These are phyloP conservation scores for Dicycla oo DNA, from an alignment of 2,888 invertebrate genomes.

Conservation along the genomic window DNA sequence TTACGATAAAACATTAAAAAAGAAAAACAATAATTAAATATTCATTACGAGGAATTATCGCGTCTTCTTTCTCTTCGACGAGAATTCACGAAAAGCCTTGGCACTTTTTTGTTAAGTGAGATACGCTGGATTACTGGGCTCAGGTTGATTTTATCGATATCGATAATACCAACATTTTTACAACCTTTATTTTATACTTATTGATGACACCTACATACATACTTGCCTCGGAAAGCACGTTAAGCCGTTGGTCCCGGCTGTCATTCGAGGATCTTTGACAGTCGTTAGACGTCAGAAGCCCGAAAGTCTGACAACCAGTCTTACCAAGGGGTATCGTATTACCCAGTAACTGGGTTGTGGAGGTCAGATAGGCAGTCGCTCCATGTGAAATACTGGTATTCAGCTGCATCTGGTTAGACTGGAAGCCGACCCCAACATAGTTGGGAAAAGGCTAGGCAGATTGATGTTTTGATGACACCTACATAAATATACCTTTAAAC, in stretches of 20 bases:
- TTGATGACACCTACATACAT: neutral
- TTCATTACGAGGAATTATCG: constrained; percentile 85
- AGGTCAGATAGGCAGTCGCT: no score
- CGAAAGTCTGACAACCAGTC: no score
- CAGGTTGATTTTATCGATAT: constrained; percentile 67
- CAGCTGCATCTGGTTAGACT: no score
- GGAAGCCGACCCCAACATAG: no score
- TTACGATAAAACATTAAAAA: constrained; percentile 77
- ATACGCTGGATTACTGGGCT: constrained; percentile 50
- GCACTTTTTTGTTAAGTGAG: constrained; percentile 71
- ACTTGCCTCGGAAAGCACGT: no score
- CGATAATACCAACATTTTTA: constrained; percentile 57
- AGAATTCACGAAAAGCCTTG: constrained; percentile 72
- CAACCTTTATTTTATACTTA: neutral
- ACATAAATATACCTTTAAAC: constrained; percentile 3
- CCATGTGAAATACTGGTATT: no score
- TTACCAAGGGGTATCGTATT: no score
- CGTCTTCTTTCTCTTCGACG: constrained; percentile 75
- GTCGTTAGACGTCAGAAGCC: no score
- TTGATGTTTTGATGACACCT: neutral
- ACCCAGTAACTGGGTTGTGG: no score
- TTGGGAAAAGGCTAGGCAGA: no score
- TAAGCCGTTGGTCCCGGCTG: no score
- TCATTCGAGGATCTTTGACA: no score
- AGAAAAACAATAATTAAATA: constrained; percentile 86